These are phyloP conservation scores for Yponomeuta cagnagella DNA, from an alignment of 2,888 invertebrate species.

Conservation along the genomic window DNA sequence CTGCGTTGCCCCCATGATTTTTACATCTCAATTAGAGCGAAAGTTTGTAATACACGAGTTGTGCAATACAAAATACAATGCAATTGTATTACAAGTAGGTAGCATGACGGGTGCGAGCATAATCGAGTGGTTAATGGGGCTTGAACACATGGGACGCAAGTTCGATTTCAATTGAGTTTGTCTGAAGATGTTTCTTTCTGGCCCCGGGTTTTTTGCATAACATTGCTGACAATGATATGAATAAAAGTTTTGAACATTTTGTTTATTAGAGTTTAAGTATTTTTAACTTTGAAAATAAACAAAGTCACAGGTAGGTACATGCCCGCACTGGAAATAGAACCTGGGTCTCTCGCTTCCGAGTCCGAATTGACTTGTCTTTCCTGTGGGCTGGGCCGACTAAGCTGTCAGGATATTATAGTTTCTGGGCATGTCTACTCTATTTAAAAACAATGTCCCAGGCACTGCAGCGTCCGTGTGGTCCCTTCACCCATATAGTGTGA, in stretches of 20 bases:
- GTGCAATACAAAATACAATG: conserved; percentile 10
- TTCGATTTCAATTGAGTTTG: conserved; percentile 63
- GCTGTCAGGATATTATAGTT: no score
- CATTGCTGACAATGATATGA: neutral
- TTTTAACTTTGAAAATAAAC: no score
- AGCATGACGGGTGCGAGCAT: conserved; percentile 50
- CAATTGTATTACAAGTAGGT: conserved; percentile 22
- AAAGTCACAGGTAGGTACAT: no score
- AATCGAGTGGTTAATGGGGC: conserved; percentile 37
- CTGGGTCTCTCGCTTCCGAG: no score
- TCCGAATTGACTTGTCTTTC: no score
- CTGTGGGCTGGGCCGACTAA: no score
- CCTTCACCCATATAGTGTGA: no score
- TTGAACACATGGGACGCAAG: conserved; percentile 64
- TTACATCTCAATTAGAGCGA: conserved; percentile 28
- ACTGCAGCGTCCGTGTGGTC: no score
- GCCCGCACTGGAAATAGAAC: no score
- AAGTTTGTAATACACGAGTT: conserved; percentile 1
- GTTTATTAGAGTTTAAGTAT: no score
- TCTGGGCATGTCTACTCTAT: no score
- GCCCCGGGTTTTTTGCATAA: conserved; percentile 22
- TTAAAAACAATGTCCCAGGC: no score
- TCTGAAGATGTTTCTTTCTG: conserved; percentile 51
- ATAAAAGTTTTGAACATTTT: neutral
- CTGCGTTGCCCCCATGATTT: conserved; percentile 53